Conservation (phyloP, 2,888 invertebrate species). For the Apodemia duryi region DNA sequence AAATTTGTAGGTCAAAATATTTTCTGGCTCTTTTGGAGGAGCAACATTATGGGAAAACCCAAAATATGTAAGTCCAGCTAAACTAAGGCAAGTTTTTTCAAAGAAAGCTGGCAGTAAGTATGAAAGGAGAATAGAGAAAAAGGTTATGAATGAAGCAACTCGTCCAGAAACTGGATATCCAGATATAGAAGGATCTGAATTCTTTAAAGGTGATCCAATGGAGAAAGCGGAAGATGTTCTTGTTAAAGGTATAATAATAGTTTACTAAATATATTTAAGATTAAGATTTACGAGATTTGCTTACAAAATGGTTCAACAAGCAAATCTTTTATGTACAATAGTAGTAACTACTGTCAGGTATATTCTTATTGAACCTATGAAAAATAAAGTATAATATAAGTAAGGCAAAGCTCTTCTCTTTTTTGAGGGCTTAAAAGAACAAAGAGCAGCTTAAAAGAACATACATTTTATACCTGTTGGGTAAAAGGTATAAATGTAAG, state of each 20-base stretch:
- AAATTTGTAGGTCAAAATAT: conserved; percentile 88
- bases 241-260: conserved; percentile 52
- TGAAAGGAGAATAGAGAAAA: conserved; percentile 88
- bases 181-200: conserved; percentile 85
- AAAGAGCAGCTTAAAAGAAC: no score
- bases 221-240: conserved; percentile 74
- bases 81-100: conserved; percentile 85
- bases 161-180: conserved; percentile 86
- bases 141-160: conserved; percentile 85
- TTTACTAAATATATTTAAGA: neutral
- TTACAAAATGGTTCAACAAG: no score
- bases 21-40: conserved; percentile 96
- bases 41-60: conserved; percentile 96
- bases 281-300: no score
- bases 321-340: no score
- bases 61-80: conserved; percentile 93
- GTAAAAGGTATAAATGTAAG: no score
- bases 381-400: no score
- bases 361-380: no score
- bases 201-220: conserved; percentile 83
- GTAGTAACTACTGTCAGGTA: no score
- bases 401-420: no score
- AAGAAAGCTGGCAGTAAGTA: conserved; percentile 87
- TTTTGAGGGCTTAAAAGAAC: no score
- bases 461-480: no score